These are phyloP conservation scores for Chrysochloris asiatica DNA, from an alignment of 2,113 vertebrate species.

Conservation along the genomic window DNA sequence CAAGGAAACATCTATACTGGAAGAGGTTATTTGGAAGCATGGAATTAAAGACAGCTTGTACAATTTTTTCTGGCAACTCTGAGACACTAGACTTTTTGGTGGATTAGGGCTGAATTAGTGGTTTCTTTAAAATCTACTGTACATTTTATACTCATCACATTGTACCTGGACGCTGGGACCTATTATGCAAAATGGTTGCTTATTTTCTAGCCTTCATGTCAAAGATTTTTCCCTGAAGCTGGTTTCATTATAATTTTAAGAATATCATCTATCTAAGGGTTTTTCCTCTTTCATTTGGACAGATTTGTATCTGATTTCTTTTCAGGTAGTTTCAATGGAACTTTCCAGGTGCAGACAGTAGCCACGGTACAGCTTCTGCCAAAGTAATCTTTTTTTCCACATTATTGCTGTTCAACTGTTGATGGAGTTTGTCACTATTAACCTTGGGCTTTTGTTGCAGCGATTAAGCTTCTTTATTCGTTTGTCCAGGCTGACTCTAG, in stretches of 20 bases:
- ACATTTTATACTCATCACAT: neutral
- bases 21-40: conserved; percentile 26
- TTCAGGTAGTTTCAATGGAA: neutral
- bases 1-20: neutral
- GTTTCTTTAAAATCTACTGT: conserved; percentile 20
- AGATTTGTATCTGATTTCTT: conserved; percentile 46
- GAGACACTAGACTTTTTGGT: neutral
- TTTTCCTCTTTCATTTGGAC: conserved; percentile 45
- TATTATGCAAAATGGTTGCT: conserved; percentile 15
- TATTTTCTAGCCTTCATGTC: conserved; percentile 53
- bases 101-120: neutral
- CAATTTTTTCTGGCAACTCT: neutral
- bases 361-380: neutral
- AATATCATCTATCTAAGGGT: conserved; percentile 47
- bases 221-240: conserved; percentile 57
- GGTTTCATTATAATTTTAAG: conserved; percentile 61
- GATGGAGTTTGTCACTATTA: conserved; percentile 48
- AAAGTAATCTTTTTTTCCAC: neutral
- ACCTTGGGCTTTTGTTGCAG: conserved; percentile 44
- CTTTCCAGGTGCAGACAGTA: conserved; percentile 24
- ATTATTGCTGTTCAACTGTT: neutral
- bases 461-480: conserved; percentile 31
- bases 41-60: conserved; percentile 18
- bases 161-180: conserved; percentile 39
- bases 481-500: conserved; percentile 19